A percentile compares a stretch with the other conserved stretches of the same genome.
These are phyloP conservation scores for Aspidoscelis tigris DNA, from an alignment of 2,113 vertebrate genomes.

Conservation along the genomic window DNA sequence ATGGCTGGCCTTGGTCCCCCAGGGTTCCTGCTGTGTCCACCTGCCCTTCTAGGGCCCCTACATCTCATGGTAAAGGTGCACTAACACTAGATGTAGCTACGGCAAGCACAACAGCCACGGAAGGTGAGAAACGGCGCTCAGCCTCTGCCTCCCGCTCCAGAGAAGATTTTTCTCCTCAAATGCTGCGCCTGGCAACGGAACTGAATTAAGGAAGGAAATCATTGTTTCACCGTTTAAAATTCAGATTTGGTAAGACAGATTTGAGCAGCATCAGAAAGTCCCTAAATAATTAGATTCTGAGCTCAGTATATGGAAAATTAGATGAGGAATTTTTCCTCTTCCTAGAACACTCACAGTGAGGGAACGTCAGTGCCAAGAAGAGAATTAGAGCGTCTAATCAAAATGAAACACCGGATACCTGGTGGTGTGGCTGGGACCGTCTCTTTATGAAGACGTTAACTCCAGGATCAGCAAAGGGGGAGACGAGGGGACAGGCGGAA, in stretches of 20 bases:
- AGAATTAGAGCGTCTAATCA: background rate
- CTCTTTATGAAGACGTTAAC: background rate
- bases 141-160: background rate
- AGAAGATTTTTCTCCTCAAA: background rate
- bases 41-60: background rate
- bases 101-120: too few species aligned
- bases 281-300: conserved; percentile 47
- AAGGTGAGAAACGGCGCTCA: too few species aligned
- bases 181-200: conserved; percentile 31
- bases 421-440: background rate
- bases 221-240: conserved; percentile 36
- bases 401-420: background rate
- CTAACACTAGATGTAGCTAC: background rate
- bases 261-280: conserved; percentile 15
- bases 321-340: background rate
- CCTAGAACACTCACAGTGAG: background rate
- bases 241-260: conserved; percentile 35
- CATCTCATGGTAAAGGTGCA: background rate
- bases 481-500: background rate
- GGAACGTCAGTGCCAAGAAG: background rate
- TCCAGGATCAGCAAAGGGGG: background rate
- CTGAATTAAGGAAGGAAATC: conserved; percentile 46
- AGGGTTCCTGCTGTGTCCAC: too few species aligned
- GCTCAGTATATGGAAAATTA: background rate
- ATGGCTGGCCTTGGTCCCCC: too few species aligned